phyloP scores from a whole-genome alignment of 2,113 vertebrate species.

The Grallaria varia region DNA sequence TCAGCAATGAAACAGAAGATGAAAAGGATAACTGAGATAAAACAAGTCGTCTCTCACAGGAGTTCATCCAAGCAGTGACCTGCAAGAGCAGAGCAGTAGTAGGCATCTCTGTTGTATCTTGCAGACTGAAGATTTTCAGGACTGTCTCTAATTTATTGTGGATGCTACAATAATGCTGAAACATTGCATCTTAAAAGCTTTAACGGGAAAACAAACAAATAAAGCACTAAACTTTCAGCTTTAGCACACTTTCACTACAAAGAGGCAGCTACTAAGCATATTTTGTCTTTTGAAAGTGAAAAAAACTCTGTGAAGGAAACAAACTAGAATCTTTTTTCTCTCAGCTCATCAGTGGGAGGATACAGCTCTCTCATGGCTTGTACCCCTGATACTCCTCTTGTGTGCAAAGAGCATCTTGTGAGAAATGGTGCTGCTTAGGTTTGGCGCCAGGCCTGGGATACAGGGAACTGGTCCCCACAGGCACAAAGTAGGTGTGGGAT shows the following conservation, averaged over 20 bases:
- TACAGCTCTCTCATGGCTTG: background rate
- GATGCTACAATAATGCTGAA: background rate
- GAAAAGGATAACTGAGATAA: background rate
- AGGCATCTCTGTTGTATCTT: background rate
- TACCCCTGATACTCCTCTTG: background rate
- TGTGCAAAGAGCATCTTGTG: background rate
- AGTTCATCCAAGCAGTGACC: background rate
- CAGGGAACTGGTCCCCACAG: background rate
- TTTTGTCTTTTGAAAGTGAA: background rate
- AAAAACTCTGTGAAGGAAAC: background rate
- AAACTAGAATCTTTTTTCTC: background rate
- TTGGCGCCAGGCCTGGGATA: background rate
- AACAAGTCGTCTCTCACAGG: background rate
- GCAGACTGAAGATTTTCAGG: background rate
- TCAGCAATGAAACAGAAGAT: background rate
- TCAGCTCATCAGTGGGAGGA: background rate
- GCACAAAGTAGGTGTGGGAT: background rate
- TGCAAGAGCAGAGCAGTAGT: background rate
- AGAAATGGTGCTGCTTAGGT: background rate
- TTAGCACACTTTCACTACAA: background rate
- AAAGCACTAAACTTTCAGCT: background rate
- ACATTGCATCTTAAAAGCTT: background rate
- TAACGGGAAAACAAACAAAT: background rate
- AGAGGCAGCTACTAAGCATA: background rate
- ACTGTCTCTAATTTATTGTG: background rate